These are phyloP conservation scores for Epinephelus fuscoguttatus DNA, from an alignment of 2,113 vertebrate species.

Conservation along the genomic window DNA sequence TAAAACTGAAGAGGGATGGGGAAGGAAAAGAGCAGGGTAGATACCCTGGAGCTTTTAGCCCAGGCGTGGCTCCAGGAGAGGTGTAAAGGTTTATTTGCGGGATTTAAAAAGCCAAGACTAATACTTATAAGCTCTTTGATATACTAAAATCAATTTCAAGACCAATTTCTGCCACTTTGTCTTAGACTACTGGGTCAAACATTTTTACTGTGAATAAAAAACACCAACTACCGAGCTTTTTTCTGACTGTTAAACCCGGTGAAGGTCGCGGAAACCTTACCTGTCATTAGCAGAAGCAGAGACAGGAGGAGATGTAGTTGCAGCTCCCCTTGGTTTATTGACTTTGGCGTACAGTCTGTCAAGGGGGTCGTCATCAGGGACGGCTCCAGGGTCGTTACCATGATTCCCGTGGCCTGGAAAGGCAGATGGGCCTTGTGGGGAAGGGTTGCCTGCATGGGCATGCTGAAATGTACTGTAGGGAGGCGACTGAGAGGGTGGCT, in stretches of 20 bases:
- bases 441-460: slow-evolving; percentile 82
- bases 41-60: neutral
- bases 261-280: slow-evolving; percentile 75
- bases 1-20: neutral
- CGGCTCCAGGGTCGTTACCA: slow-evolving; percentile 65
- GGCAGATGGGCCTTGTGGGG: slow-evolving; percentile 70
- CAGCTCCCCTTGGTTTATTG: slow-evolving; percentile 90
- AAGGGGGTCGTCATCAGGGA: slow-evolving; percentile 88
- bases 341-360: slow-evolving; percentile 96
- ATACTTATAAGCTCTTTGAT: neutral
- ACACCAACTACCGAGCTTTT: neutral
- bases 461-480: slow-evolving; percentile 66
- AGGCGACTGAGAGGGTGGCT: slow-evolving; percentile 52
- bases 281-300: slow-evolving; percentile 85
- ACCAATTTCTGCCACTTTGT: neutral
- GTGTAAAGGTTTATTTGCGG: neutral
- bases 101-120: neutral
- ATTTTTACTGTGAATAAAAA: neutral
- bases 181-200: neutral
- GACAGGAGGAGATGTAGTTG: slow-evolving; percentile 74
- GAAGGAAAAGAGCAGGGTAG: neutral
- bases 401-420: slow-evolving; percentile 64
- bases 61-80: neutral
- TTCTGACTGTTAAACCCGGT: neutral
- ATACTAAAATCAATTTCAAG: neutral